phyloP scores from a whole-genome alignment of 2,113 vertebrate genomes.

The Cercocebus atys region DNA sequence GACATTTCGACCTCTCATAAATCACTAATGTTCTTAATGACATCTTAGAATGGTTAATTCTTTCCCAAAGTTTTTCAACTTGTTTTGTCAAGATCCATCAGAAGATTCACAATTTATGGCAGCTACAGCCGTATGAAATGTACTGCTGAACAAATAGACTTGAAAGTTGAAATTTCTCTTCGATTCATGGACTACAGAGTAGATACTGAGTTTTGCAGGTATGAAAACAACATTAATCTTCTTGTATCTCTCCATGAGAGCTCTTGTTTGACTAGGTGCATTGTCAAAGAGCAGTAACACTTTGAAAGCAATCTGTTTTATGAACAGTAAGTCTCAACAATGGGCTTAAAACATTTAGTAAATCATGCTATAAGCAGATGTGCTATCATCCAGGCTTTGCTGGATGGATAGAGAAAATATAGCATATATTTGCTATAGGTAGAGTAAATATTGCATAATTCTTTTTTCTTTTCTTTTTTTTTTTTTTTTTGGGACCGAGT shows the following conservation, averaged over 20 bases:
- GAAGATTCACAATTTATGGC: background rate
- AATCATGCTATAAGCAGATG: background rate
- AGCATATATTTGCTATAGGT: no score
- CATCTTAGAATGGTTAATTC: background rate
- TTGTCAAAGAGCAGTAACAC: background rate
- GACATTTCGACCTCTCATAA: background rate
- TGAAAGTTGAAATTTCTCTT: background rate
- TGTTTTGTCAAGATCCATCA: background rate
- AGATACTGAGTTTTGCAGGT: background rate
- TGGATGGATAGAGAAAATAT: no score
- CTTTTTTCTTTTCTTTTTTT: no score
- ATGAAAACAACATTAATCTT: background rate
- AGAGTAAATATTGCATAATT: background rate
- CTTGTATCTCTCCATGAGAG: background rate
- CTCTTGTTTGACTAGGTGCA: background rate
- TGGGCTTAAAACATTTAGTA: background rate
- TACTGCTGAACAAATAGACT: background rate
- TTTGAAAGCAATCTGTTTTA: background rate
- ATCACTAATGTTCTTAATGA: background rate
- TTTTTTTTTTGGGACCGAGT: no score
- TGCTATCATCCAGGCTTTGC: background rate
- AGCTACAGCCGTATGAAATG: background rate
- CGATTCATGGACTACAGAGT: background rate
- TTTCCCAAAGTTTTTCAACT: background rate
- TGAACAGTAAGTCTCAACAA: background rate